These are phyloP conservation scores for Myotis daubentonii DNA, from an alignment of 2,797 vertebrate species.

Conservation along the genomic window DNA sequence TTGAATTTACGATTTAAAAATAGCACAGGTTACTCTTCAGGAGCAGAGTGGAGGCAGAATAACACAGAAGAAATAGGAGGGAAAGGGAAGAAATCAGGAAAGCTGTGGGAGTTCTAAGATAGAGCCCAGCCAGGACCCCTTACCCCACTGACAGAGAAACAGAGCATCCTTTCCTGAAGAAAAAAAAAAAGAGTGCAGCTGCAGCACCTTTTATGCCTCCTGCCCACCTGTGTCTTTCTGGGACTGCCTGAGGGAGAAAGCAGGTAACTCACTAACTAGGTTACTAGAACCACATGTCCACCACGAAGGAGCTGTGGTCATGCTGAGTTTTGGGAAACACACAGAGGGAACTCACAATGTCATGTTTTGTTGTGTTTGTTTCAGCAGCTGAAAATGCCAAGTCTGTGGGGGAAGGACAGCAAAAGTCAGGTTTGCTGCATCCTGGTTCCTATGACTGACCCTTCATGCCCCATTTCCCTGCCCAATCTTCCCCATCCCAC, in stretches of 20 bases:
- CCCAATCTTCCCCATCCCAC: not conserved
- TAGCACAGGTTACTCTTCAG: constrained; percentile 78
- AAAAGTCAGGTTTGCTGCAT: not conserved
- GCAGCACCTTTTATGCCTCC: not conserved
- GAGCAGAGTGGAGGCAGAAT: not conserved
- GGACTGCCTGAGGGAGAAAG: not conserved
- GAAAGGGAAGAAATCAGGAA: not conserved
- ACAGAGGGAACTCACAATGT: not conserved
- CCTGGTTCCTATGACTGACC: not conserved
- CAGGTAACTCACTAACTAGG: not conserved
- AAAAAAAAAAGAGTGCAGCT: not conserved
- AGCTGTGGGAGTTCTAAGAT: not conserved
- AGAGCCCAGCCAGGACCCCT: not conserved
- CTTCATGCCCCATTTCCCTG: no score
- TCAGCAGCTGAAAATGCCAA: not conserved
- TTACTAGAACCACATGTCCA: not conserved
- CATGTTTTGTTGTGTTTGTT: not conserved
- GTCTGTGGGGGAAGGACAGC: not conserved
- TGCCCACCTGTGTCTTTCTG: not conserved
- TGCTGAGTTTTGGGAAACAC: not conserved
- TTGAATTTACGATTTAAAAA: not conserved
- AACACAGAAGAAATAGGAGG: not conserved
- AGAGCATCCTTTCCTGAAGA: not conserved
- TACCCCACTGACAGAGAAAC: constrained; percentile 47
- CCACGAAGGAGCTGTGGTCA: not conserved